Conservation (phyloP, 2,113 vertebrate species). For the Plestiodon gilberti region DNA sequence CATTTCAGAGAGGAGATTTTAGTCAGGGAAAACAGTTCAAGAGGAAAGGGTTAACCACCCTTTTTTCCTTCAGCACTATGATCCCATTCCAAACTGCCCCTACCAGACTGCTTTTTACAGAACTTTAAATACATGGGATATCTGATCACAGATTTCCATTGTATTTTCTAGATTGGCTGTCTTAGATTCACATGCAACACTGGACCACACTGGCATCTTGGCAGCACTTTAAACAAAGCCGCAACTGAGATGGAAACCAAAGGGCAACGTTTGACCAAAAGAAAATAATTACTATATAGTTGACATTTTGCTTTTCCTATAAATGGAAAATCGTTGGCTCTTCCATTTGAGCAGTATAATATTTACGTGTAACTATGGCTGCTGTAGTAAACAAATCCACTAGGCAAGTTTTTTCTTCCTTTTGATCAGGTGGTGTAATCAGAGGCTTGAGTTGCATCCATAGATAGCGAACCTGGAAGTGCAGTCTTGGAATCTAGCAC, state of each 20-base stretch:
- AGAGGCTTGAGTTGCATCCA: neutral
- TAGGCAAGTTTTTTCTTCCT: neutral
- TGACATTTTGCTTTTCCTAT: neutral
- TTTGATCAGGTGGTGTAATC: neutral
- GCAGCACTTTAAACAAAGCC: neutral
- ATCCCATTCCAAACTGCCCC: too few species aligned
- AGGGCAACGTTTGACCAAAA: neutral
- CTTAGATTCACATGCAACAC: neutral
- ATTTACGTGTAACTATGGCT: neutral
- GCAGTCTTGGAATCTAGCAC: neutral
- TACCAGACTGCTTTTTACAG: too few species aligned
- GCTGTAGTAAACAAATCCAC: slow-evolving; percentile 7
- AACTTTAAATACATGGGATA: too few species aligned
- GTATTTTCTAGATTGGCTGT: too few species aligned
- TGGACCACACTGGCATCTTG: neutral
- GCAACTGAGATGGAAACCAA: neutral
- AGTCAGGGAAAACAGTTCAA: neutral
- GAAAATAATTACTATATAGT: neutral
- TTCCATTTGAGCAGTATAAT: neutral
- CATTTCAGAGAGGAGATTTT: too few species aligned
- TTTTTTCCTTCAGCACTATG: too few species aligned
- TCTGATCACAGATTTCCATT: too few species aligned
- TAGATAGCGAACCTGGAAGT: neutral
- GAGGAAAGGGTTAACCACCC: neutral
- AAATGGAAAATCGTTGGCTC: neutral